Evolutionary conservation across 2,113 vertebrate genomes (phyloP), one percentile per base, ranked within the genome.

Genomic region (Mandrillus leucophaeus): DNA sequence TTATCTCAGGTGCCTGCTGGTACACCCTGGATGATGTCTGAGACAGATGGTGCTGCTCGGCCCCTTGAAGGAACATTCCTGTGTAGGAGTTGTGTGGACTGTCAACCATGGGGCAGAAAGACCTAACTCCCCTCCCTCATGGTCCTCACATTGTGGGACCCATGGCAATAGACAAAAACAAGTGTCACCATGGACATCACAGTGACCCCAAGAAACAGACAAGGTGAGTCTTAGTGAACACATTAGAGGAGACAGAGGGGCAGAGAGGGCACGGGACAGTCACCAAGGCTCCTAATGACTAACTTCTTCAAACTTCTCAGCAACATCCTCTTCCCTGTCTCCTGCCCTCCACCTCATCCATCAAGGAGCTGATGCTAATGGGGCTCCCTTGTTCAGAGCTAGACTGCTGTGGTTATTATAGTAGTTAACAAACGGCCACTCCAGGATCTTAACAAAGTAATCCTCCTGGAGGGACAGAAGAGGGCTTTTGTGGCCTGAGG

Each of bases 371-470:
- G 91, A 99, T 98, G 97, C 99, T 98, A 94, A 98, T 89, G 11
- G 99, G 88, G 95, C 99, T 80, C 99, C 99, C 96, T 99, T 99
- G 0, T 99, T 99, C n/a, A 99, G 98, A 79, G 99, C 98, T 82
- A 99, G 98, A 95, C 99, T 99, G 80, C 98, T 98, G 98, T 99
- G 99, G 97, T 99, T 99, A 96, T 99, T 99, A 97, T 99, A 98
- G 95, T 99, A 99, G 97, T 98, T 99, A 92, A 99, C 96, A 96
- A 99, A 99, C 27, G 99, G 99, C 99, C 99, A 99, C 96, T 99
- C 97, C 6, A 99, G 97, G 5, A 99, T 99, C 95, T 99, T 99
- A 3, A 98, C 96, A 73, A 99, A 98, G n/a, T 99, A 99, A 97
- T 99, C 99, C 75, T 99, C 99, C 99, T 99, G 97, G 3, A 17